phyloP scores from a whole-genome alignment of 2,797 vertebrate species.

The Catamblyrhynchus diadema region DNA sequence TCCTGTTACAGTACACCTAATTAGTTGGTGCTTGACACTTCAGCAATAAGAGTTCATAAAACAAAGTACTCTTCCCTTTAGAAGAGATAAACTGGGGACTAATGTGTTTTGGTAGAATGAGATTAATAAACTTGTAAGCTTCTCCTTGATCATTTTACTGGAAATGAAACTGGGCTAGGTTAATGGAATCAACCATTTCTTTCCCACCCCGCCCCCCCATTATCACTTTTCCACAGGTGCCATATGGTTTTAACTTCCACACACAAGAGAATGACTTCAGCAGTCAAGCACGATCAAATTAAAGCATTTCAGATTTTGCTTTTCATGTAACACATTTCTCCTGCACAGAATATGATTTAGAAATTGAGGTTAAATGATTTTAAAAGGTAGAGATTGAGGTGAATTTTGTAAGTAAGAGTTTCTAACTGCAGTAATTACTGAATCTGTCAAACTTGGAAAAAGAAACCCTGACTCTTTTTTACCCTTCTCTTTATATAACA shows the following conservation, averaged over 20 bases:
- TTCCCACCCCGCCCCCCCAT: accelerated
- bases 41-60: background rate
- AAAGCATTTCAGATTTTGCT: background rate
- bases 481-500: conserved; percentile 61
- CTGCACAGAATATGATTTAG: background rate
- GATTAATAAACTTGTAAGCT: background rate
- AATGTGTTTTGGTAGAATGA: background rate
- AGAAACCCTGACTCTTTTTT: background rate
- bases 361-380: background rate
- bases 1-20: background rate
- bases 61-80: background rate
- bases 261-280: background rate
- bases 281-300: background rate
- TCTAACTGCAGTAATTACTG: background rate
- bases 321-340: background rate
- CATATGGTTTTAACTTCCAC: background rate
- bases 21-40: background rate
- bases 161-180: background rate
- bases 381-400: background rate
- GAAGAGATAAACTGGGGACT: background rate
- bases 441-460: background rate
- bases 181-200: background rate
- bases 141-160: background rate
- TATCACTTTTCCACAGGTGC: background rate
- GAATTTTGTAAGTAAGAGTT: background rate